Evolutionary conservation across 2,888 invertebrate genomes (phyloP).

Genomic region (Pediacus dermestoides): DNA sequence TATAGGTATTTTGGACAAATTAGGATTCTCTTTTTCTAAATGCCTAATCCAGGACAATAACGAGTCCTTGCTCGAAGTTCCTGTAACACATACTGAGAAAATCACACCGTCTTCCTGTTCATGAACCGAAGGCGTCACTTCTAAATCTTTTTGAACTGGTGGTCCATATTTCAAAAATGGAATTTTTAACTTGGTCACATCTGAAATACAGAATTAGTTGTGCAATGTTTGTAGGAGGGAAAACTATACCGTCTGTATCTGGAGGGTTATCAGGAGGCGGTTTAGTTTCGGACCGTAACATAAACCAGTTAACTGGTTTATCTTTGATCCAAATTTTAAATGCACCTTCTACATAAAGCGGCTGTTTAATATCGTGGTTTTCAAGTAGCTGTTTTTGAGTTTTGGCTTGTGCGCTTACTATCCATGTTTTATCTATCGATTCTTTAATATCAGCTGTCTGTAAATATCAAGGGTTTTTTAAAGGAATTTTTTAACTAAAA

Average conservation of each 20-base stretch:
- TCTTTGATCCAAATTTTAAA: slow-evolving; percentile 75
- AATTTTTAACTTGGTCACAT: slow-evolving; percentile 66
- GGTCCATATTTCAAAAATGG: slow-evolving; percentile 53
- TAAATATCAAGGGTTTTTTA: no score
- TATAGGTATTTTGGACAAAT: slow-evolving; percentile 71
- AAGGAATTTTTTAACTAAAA: no score
- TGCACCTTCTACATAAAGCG: slow-evolving; percentile 81
- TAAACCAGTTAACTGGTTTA: slow-evolving; percentile 76
- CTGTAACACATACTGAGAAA: slow-evolving; percentile 85
- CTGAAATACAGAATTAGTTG: slow-evolving; percentile 36
- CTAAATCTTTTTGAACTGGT: slow-evolving; percentile 46
- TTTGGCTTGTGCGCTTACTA: slow-evolving; percentile 82
- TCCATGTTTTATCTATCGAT: slow-evolving; percentile 85
- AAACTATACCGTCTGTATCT: slow-evolving; percentile 63
- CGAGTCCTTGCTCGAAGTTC: slow-evolving; percentile 86
- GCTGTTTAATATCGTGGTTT: slow-evolving; percentile 59
- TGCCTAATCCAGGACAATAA: slow-evolving; percentile 87
- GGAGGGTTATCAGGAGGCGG: slow-evolving; percentile 49
- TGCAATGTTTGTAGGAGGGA: slow-evolving; percentile 2
- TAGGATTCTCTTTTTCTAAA: slow-evolving; percentile 72
- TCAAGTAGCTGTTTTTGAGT: slow-evolving; percentile 68
- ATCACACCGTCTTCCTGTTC: slow-evolving; percentile 92
- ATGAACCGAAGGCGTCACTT: slow-evolving; percentile 66
- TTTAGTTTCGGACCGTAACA: slow-evolving; percentile 69
- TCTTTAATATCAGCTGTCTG: slow-evolving; percentile 65